Base-by-base conservation (phyloP, 2,113 vertebrate genomes). In the Cheirogaleus medius region DNA sequence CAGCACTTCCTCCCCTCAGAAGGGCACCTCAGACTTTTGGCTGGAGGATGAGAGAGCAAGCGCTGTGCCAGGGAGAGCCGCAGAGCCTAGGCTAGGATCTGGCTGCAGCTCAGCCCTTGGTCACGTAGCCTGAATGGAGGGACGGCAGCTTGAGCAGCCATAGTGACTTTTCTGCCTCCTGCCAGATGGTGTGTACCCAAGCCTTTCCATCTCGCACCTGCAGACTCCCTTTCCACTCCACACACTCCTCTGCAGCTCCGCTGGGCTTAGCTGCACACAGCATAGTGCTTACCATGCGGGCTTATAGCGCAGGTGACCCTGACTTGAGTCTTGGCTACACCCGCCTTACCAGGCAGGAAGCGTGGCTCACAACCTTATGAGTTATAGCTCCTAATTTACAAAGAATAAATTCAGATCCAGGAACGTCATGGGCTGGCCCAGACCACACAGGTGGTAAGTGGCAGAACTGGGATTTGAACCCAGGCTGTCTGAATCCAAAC, bases 21-120 rank as follows among this genome's bases (percentile, higher is more conserved):
- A 82, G 32, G 52, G 49, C 32, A 78, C 74, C 68, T 96, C 87
- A 12, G 34, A 58, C 89, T 89, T 94, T 76, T 86, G 92, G 78
- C 63, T 74, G 37, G 47, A 60, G 47, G 20, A 64, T 1, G 66
- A 23, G 14, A 77, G 23, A 15, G 44, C 2, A 32, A 5, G 54
- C 66, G 3, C 3, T 1, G 5, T 15, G 32, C 13, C 39, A 58
- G 49, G 8, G 64, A 76, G 23, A 76, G 52, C 29, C 23, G 37
- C 81, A 63, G 44, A 80, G n/a, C 21, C 17, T 25, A 3, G 66
- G 74, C 39, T 81, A 34, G 44, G 52, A 29, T 69, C 29, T n/a
- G 63, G 17, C 5, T 32, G 23, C 23, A 76, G 20, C 27, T 80
- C 20, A 68, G 68, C 64, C 25, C 29, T 90, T 56, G n/a, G 13